Evolutionary conservation across 92 coral and sea anemone species (phyloP), one percentile per base, ranked within the genome.

Genomic region (Paramuricea clavata): DNA sequence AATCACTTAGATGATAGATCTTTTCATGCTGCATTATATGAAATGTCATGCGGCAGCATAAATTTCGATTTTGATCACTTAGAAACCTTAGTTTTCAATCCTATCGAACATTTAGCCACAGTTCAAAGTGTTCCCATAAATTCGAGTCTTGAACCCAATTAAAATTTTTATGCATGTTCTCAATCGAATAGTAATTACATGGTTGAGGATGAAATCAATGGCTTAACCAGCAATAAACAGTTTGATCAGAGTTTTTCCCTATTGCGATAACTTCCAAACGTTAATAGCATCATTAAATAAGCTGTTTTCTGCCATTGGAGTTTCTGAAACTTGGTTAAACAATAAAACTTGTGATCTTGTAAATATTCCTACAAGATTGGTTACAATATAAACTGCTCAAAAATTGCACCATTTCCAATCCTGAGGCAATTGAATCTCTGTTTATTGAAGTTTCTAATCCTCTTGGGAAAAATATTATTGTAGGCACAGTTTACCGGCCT

Each of bases 71-170:
- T 30, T 68, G 86, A 65, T 32, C 64, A 85, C 64, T 68, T 87
- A 76, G 69, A 78, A 49, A 78, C 56, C 71, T 84, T 87, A 76
- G 78, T 77, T 41, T 80, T 87, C 31, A 87, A 87, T 69, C 90
- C 90, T 44, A 41, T 87, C 10, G 59, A 77, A 44, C 80, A 47
- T 47, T 36, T 36, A 36, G 4, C 42, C 8, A 2, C 42, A 85
- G 59, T 16, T 60, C 68, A 36, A 36, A 42, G 17, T 69, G 12
- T 69, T 12, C 31, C 43, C n/a, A 10, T 8, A 11, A 42, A 69
- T 36, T 36, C 42, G 42, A 36, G 42, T 32, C 35, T 69, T 27
- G 76, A 69, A 27, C 43, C 76, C 6, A 44, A 69, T 30, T 10
- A 21, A 27, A 69, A 32, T 31, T 69, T 69, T 13, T 69, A 27